Percentiles rank a stretch among this genome's conserved stretches.
phyloP scores from a whole-genome alignment of 2,888 invertebrate species.

The Ornithoptera priamus region DNA sequence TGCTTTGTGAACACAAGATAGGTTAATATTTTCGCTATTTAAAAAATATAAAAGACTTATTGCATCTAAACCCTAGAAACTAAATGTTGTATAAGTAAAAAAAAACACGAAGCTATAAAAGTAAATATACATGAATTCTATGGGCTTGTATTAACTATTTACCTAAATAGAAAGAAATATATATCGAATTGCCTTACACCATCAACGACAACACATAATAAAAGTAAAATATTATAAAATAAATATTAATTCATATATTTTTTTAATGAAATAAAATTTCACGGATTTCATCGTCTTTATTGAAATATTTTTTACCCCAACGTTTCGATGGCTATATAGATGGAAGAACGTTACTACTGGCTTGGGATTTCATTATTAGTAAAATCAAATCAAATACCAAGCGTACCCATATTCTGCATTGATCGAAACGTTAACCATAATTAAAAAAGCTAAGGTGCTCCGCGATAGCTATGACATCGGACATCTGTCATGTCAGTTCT shows the following conservation, averaged over 20 bases:
- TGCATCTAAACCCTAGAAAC: conserved; percentile 2
- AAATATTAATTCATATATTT: conserved; percentile 20
- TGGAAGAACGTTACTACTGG: too few species aligned
- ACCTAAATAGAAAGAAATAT: conserved; percentile 17
- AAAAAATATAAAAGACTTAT: conserved; percentile 4
- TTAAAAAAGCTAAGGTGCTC: too few species aligned
- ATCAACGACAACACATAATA: conserved; percentile 1
- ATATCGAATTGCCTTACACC: neutral
- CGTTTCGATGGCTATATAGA: too few species aligned
- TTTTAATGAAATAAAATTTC: conserved; percentile 3
- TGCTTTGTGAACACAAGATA: conserved; percentile 15
- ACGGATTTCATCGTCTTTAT: too few species aligned
- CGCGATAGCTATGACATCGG: too few species aligned
- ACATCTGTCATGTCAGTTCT: too few species aligned
- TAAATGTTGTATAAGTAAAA: conserved; percentile 4
- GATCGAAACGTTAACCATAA: too few species aligned
- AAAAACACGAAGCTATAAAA: conserved; percentile 14
- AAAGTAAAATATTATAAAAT: conserved; percentile 11
- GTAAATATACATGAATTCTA: conserved; percentile 19
- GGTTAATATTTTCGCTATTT: neutral
- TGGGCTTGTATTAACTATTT: conserved; percentile 21
- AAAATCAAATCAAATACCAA: too few species aligned
- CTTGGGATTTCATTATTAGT: too few species aligned
- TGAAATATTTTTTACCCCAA: too few species aligned
- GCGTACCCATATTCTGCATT: too few species aligned